Evolutionary conservation across 1,140 invertebrate genomes (phyloP).

Genomic region (Brachionus paranguensis): DNA sequence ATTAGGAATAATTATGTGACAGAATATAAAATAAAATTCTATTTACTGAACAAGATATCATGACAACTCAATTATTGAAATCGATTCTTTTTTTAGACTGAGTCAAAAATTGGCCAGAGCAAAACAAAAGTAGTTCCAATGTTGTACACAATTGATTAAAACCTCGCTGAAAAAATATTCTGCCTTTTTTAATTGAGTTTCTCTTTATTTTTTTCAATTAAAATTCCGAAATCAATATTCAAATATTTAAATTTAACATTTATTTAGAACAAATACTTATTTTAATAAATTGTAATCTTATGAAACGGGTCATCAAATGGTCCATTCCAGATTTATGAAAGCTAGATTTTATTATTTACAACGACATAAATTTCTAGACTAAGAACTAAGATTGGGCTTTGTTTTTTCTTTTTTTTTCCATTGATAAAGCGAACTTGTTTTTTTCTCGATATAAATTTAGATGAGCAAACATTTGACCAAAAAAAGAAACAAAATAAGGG

Average conservation of each 20-base stretch:
- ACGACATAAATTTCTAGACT: not conserved
- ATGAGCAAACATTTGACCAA: not conserved
- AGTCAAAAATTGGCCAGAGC: not conserved
- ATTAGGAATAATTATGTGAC: slow-evolving; percentile 35
- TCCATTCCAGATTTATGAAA: not conserved
- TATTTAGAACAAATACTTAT: not conserved
- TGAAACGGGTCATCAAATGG: not conserved
- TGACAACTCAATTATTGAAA: slow-evolving; percentile 35
- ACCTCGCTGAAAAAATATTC: not conserved
- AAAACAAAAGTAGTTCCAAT: not conserved
- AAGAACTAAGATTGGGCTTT: not conserved
- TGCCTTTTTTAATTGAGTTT: not conserved
- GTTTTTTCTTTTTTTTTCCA: not conserved
- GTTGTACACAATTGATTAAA: not conserved
- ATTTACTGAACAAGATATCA: slow-evolving; percentile 29
- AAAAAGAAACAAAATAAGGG: slow-evolving; percentile 24
- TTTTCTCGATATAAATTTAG: not conserved
- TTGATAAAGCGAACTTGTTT: slow-evolving; percentile 6
- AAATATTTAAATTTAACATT: slow-evolving; percentile 36
- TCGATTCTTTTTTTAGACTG: not conserved
- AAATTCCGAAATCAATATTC: slow-evolving; percentile 9
- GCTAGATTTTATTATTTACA: not conserved
- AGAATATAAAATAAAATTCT: not conserved
- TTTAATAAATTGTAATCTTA: slow-evolving; percentile 7
- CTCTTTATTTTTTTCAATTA: not conserved